Evolutionary conservation across 2,888 invertebrate genomes (phyloP).

Genomic region (Heliothis peltigera): DNA sequence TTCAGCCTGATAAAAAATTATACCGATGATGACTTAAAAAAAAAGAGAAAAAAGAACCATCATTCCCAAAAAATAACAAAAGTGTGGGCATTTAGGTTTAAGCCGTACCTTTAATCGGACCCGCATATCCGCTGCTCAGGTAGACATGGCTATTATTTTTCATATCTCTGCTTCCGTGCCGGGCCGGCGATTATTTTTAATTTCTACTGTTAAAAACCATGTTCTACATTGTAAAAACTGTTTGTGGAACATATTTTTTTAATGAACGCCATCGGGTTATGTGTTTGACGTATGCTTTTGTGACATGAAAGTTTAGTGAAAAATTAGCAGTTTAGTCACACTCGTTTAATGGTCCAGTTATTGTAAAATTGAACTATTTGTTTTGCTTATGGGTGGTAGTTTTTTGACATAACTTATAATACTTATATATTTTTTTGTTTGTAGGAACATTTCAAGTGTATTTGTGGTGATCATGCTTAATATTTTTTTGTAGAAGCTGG

Average conservation of each 20-base stretch:
- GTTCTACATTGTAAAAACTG: slow-evolving; percentile 79
- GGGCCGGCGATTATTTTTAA: slow-evolving; percentile 83
- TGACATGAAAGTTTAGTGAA: slow-evolving; percentile 68
- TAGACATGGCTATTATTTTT: slow-evolving; percentile 80
- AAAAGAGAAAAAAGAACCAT: slow-evolving; percentile 27
- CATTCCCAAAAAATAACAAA: slow-evolving; percentile 59
- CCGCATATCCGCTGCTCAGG: slow-evolving; percentile 72
- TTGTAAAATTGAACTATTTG: no score
- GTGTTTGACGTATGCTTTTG: slow-evolving; percentile 75
- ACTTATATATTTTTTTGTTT: no score
- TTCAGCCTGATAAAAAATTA: no score
- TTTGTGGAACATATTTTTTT: slow-evolving; percentile 74
- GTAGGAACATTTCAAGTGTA: no score
- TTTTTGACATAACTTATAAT: no score
- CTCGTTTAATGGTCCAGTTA: slow-evolving; percentile 16
- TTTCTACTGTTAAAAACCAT: slow-evolving; percentile 80
- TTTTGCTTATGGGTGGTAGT: no score
- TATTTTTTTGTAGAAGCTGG: no score
- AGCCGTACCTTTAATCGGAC: slow-evolving; percentile 72
- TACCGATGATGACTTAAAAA: slow-evolving; percentile 26
- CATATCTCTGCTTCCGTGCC: slow-evolving; percentile 81
- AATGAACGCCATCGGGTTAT: slow-evolving; percentile 76
- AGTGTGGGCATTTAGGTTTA: slow-evolving; percentile 67
- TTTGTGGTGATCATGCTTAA: slow-evolving; percentile 2
- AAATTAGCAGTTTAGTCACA: slow-evolving; percentile 36